Conservation (phyloP, 1,140 invertebrate species). For the honey bee (Apis mellifera) region Amel_HAv3.1 CM009931.2:5579501-5580000, state of each 20-base stretch:
- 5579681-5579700: conserved; percentile 5
- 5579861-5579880: too few relatives aligned
- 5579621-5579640: conserved; percentile 11
- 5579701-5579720: conserved; percentile 27
- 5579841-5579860: too few relatives aligned
- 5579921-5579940: too few relatives aligned
- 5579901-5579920: too few relatives aligned
- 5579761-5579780: not conserved
- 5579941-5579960: too few relatives aligned
- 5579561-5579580: not conserved
- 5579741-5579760: conserved; percentile 15
- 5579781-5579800: not conserved
- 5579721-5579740: conserved; percentile 17
- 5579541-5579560: not conserved
- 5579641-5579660: conserved; percentile 5
- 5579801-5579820: not conserved
- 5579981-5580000: too few relatives aligned
- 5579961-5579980: too few relatives aligned
- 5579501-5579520: conserved; percentile 17
- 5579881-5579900: too few relatives aligned
- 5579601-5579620: not conserved
- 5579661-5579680: conserved; percentile 25
- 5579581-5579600: not conserved
- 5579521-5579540: conserved; percentile 36
- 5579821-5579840: too few relatives aligned